Conservation (phyloP, 2,797 vertebrate species). For the Alosa sapidissima region DNA sequence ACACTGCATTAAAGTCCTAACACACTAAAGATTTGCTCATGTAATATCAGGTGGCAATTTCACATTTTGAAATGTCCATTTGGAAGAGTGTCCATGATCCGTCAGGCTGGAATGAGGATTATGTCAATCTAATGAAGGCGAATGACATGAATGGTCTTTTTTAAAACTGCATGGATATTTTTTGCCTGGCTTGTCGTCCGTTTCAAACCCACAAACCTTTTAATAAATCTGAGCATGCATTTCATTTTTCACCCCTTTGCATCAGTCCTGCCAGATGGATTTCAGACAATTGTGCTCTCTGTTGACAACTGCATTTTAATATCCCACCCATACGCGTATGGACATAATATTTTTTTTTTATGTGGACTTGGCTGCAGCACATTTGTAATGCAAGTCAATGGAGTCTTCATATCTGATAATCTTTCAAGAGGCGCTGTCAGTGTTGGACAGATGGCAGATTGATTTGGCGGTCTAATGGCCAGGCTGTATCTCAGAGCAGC, state of each 20-base stretch:
- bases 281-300: background rate
- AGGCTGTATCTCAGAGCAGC: background rate
- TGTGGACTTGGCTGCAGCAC: background rate
- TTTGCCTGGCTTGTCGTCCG: background rate
- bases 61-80: background rate
- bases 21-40: background rate
- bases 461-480: background rate
- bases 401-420: conserved; percentile 2
- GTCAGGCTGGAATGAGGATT: background rate
- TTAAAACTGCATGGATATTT: too few relatives aligned
- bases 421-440: background rate
- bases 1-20: conserved; percentile 27
- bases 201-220: background rate
- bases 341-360: background rate
- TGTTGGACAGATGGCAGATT: background rate
- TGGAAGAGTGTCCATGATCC: background rate
- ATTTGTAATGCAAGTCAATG: background rate
- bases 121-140: background rate
- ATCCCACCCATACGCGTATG: background rate
- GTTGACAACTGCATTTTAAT: background rate
- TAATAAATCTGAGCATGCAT: background rate
- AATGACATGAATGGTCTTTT: background rate
- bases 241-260: background rate
- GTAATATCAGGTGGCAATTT: background rate
- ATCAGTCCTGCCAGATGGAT: background rate